Base-by-base conservation (phyloP, 2,888 invertebrate genomes). In the Pseudococcus longispinus region DNA sequence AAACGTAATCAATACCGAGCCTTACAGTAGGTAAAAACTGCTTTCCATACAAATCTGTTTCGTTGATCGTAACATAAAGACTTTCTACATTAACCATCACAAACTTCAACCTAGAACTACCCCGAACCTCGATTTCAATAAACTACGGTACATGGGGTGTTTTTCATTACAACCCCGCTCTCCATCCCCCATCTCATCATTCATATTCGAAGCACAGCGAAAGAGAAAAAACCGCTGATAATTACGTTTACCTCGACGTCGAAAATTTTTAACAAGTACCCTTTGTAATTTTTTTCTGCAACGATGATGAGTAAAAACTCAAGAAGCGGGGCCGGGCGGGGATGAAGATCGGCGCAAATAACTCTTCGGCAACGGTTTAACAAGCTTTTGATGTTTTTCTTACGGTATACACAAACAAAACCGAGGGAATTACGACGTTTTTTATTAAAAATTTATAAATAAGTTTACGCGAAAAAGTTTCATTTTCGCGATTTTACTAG, bases 391-490 rank as follows among this genome's bases (percentile, higher is more conserved):
- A 70, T 70, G 70, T 70, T 29, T 29, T 70, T 60, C 29, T 70
- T 70, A 70, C 29, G 70, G 20, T 60, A 20, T 70, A 70, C 26
- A 26, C 70, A 70, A 70, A 70, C 70, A 18, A 70, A 70, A 70
- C 29, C 29, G 18, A 32, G 46, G 70, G 70, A 70, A 70, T 70
- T 70, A 70, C 70, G 13, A 29, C 9, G 26, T 70, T 70, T 70
- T 70, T 70, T 70, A 70, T 70, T 70, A 70, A 70, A 70, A 70
- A 70, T 70, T 70, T 70, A 70, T 29, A 70, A 70, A 70, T 18
- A 70, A 70, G 29, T 70, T 70, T 29, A 70, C 29, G 70, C 29
- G 15, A 29, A 70, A 65, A 70, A 70, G 70, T 70, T 70, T 70
- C 70, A 70, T 70, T 70, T 29, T 70, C 70, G 70, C 70, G 29